Percentiles rank a stretch among this genome's conserved stretches.
phyloP scores from a whole-genome alignment of 2,888 invertebrate species.

The Pomacea canaliculata region DNA sequence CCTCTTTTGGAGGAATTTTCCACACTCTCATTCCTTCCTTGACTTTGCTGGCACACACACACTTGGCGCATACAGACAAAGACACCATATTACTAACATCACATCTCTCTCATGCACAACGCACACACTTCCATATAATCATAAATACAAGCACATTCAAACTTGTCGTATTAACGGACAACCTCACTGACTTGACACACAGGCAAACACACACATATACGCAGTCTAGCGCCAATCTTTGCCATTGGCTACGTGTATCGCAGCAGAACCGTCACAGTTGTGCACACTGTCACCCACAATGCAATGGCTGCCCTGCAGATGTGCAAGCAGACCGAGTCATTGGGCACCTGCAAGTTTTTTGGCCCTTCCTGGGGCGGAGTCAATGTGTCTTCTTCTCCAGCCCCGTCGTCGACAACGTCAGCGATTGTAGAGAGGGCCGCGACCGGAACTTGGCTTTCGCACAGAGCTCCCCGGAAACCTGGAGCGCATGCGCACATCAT shows the following conservation, averaged over 20 bases:
- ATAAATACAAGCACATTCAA: no score
- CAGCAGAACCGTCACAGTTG: no score
- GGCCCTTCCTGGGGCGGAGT: background rate
- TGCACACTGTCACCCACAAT: no score
- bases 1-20: no score
- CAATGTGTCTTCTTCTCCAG: background rate
- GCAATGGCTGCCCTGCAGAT: no score
- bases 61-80: no score
- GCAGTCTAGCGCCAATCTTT: background rate
- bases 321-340: background rate
- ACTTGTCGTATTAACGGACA: background rate
- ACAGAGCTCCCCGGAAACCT: constrained; percentile 39
- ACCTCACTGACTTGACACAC: background rate
- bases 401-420: background rate
- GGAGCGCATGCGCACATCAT: constrained; percentile 47
- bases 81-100: no score
- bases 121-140: no score
- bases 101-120: no score
- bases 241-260: no score
- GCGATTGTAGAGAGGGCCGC: constrained; percentile 23
- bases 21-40: no score
- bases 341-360: background rate
- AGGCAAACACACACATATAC: background rate
- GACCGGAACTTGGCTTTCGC: constrained; percentile 33
- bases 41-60: no score